Conservation (phyloP, 1,140 invertebrate species). For the Diprion similis region DNA sequence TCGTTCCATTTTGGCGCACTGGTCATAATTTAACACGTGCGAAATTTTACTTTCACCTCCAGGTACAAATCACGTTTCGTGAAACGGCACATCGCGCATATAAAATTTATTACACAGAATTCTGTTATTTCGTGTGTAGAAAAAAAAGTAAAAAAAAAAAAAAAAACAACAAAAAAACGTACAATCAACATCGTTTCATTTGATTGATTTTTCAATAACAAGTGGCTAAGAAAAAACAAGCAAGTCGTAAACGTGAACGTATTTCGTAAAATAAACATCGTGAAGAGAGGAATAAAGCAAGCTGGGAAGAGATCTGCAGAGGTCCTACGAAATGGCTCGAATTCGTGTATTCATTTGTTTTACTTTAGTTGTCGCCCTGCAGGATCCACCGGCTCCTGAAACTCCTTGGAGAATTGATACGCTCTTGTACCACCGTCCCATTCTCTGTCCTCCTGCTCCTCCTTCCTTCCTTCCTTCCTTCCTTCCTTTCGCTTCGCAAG, state of each 20-base stretch:
- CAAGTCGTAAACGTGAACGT: too few relatives aligned
- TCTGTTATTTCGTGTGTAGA: too few relatives aligned
- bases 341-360: slow-evolving; percentile 1
- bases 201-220: not conserved
- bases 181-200: not conserved
- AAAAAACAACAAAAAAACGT: too few relatives aligned
- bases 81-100: too few relatives aligned
- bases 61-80: too few relatives aligned
- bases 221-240: not conserved
- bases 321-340: not conserved
- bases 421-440: not conserved
- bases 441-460: not conserved
- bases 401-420: not conserved
- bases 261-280: not conserved
- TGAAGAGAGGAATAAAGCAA: not conserved
- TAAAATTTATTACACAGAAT: too few relatives aligned
- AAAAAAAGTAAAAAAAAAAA: too few relatives aligned
- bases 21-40: too few relatives aligned
- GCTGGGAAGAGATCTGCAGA: not conserved
- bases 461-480: too few relatives aligned
- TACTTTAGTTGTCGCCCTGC: not conserved
- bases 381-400: not conserved
- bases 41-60: too few relatives aligned
- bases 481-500: not conserved
- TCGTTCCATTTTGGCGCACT: too few relatives aligned